A percentile compares a stretch with the other conserved stretches of the same genome.
phyloP scores from a whole-genome alignment of 2,797 vertebrate species.

The Parauchenoglanis punctatus region DNA sequence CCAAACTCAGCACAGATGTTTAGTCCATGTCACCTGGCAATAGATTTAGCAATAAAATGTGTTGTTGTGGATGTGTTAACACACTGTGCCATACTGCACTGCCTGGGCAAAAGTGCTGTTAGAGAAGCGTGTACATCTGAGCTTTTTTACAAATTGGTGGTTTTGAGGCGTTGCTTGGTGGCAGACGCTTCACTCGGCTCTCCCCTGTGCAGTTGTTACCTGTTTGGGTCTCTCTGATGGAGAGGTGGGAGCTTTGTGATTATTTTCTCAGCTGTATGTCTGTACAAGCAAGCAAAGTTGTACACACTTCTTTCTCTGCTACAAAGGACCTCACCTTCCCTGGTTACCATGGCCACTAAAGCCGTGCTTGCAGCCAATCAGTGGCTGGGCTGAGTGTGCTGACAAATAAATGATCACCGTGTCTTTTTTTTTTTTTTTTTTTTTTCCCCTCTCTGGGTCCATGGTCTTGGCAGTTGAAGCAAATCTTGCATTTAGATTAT shows the following conservation, averaged over 20 bases:
- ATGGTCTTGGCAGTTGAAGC: slow-evolving; percentile 53
- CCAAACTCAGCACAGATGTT: background rate
- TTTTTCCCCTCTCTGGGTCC: slow-evolving; percentile 33
- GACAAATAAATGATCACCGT: slow-evolving; percentile 61
- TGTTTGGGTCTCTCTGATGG: slow-evolving; percentile 50
- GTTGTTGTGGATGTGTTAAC: background rate
- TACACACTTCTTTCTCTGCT: slow-evolving; percentile 36
- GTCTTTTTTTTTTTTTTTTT: background rate
- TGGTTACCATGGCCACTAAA: slow-evolving; percentile 79
- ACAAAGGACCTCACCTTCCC: slow-evolving; percentile 68
- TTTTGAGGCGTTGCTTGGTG: background rate
- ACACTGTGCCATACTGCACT: background rate
- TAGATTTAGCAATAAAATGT: background rate
- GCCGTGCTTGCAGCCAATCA: slow-evolving; percentile 65
- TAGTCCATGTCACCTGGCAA: no score
- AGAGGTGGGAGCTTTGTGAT: slow-evolving; percentile 46
- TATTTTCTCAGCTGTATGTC: slow-evolving; percentile 50
- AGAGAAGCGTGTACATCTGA: background rate
- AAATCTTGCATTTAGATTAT: slow-evolving; percentile 49
- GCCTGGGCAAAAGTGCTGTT: background rate
- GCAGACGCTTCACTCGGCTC: slow-evolving; percentile 20
- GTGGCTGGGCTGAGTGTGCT: slow-evolving; percentile 58
- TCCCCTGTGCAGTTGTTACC: slow-evolving; percentile 30
- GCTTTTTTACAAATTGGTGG: background rate
- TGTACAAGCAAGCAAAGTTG: slow-evolving; percentile 36